Evolutionary conservation across 2,888 invertebrate species (phyloP), one percentile per base, ranked within the genome.

Genomic region (Phalangium opilio): DNA sequence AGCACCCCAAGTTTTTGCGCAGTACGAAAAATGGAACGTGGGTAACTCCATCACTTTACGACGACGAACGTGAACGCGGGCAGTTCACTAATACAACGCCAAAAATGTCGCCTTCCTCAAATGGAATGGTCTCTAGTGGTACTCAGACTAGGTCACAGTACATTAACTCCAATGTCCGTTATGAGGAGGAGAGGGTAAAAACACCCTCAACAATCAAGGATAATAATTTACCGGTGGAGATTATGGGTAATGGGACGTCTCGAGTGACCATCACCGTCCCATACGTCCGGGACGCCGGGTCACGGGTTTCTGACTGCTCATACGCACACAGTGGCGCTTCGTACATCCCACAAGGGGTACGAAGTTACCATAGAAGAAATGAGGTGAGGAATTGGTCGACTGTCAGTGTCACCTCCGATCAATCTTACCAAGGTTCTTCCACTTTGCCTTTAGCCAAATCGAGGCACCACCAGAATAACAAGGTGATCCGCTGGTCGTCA

Each of bases 331-430:
- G 20, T 11, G 19, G 20, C 10, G 19, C 41, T 18, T 20, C 21
- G 14, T 2, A 20, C 21, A 7, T 21, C 8, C 19, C 41, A 12
- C 19, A 17, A 10, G 50, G 53, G 11, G 50, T 53, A 3, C 43
- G 53, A 7, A 46, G 45, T 33, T 53, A 48, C 41, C 44, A 47
- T 17, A 46, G 45, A 44, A 47, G 47, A 14, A 45, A 50, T 7
- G 44, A 49, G 20, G 50, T 50, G 10, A 46, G 49, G n/a, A 49
- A 53, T 41, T 53, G 53, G 53, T 50, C 53, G 2, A 50, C 50
- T 2, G 48, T 53, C n/a, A 50, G 50, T 34, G 49, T 47, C 11
- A 45, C 47, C 8, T 53, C 50, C 1, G 44, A 48, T 14, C 46
- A 46, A 7, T 49, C 53, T 11, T 49, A 47, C 15, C 38, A 38